Evolutionary conservation across 64 coral and sea anemone genomes (phyloP).

Genomic region (Dendronephthya gigantea): DNA sequence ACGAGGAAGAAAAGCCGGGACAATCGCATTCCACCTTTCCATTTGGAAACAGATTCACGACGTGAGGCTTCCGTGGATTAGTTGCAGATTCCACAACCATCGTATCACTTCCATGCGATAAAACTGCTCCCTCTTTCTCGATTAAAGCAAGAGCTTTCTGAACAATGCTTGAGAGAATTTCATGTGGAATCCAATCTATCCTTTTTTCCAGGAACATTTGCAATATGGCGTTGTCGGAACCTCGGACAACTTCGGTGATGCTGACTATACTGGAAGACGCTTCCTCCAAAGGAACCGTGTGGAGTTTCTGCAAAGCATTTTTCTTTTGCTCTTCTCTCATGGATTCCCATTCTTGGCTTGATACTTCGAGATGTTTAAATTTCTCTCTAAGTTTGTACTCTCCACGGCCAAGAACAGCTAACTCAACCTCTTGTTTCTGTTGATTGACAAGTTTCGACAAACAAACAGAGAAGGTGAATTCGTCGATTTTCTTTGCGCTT

Average conservation of each 20-base stretch:
- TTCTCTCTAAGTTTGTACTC: not conserved
- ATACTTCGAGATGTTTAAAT: not conserved
- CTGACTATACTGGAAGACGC: not conserved
- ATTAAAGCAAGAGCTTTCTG: not conserved
- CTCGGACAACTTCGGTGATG: not conserved
- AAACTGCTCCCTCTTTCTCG: not conserved
- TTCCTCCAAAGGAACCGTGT: not conserved
- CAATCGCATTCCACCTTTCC: not conserved
- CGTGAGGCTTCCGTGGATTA: constrained; percentile 1
- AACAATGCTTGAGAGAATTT: not conserved
- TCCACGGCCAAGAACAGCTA: not conserved
- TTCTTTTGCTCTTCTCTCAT: not conserved
- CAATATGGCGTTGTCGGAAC: not conserved
- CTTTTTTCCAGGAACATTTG: not conserved
- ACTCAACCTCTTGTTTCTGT: not conserved
- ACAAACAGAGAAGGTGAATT: not conserved
- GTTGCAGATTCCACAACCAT: not conserved
- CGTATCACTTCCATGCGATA: not conserved
- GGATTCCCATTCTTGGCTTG: not conserved
- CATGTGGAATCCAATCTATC: not conserved
- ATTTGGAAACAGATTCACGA: not conserved
- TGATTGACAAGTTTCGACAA: not conserved
- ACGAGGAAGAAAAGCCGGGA: constrained; percentile 2
- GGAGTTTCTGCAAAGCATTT: not conserved
- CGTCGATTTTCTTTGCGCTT: not conserved